Conservation (phyloP, 2,888 invertebrate genomes). For the Tryphoninae sp. region DNA sequence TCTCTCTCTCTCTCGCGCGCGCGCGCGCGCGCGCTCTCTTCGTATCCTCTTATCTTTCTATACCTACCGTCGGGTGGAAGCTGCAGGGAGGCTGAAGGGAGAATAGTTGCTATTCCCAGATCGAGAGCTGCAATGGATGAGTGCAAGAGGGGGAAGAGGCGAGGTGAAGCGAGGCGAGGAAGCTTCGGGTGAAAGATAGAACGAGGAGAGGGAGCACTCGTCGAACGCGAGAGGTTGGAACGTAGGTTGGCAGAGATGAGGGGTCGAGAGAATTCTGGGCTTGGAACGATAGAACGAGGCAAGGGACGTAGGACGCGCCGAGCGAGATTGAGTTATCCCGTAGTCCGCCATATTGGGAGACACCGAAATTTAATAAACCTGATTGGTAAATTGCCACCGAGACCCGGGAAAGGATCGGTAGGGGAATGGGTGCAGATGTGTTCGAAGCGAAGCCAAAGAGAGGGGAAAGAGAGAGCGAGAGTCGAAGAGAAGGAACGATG, state of each 20-base stretch:
- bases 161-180: too few relatives aligned
- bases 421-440: constrained; percentile 25
- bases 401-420: constrained; percentile 52
- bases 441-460: constrained; percentile 46
- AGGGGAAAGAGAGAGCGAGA: constrained; percentile 42
- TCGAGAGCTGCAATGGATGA: constrained; percentile 14
- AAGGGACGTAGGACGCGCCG: constrained; percentile 62
- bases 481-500: constrained; percentile 3
- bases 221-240: constrained; percentile 42
- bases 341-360: constrained; percentile 67
- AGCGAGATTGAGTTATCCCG: constrained; percentile 66
- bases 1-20: constrained; percentile 13
- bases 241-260: not conserved
- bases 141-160: constrained; percentile 1
- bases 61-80: not conserved
- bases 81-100: not conserved
- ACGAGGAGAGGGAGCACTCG: constrained; percentile 31
- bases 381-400: constrained; percentile 69
- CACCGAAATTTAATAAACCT: constrained; percentile 69
- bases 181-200: not conserved
- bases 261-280: constrained; percentile 16
- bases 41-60: constrained; percentile 34
- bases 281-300: constrained; percentile 29
- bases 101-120: constrained; percentile 38
- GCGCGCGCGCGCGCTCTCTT: not conserved